phyloP scores from a whole-genome alignment of 2,888 invertebrate genomes.

The Sinopyrophorus schimmeli region DNA sequence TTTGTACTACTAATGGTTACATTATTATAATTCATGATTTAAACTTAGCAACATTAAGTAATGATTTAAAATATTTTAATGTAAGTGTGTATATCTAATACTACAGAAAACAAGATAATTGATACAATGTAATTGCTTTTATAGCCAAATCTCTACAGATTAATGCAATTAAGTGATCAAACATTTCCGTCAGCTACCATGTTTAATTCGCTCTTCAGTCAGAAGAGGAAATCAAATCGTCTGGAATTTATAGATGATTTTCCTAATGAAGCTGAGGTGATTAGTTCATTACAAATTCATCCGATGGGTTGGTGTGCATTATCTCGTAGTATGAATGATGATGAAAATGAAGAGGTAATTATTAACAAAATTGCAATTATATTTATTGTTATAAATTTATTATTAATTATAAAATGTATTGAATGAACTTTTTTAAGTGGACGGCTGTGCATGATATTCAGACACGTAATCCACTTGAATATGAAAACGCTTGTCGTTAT shows the following conservation, averaged over 20 bases:
- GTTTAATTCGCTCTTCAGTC: constrained; percentile 81
- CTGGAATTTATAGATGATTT: constrained; percentile 92
- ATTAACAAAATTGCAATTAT: neutral
- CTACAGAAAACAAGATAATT: neutral
- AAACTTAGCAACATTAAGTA: constrained; percentile 75
- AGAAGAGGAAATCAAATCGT: constrained; percentile 74
- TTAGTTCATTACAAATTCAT: constrained; percentile 85
- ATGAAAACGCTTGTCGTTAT: constrained; percentile 49
- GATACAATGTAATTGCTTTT: constrained; percentile 42
- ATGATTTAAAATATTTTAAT: constrained; percentile 83
- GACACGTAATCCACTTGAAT: constrained; percentile 59
- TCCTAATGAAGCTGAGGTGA: constrained; percentile 89
- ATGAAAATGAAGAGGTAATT: constrained; percentile 81
- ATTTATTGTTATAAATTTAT: neutral
- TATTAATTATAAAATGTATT: neutral
- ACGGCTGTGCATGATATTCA: constrained; percentile 94
- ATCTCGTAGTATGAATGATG: constrained; percentile 83
- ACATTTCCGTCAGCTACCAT: constrained; percentile 78
- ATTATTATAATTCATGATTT: constrained; percentile 88
- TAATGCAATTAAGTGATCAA: constrained; percentile 86
- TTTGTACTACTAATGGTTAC: constrained; percentile 89
- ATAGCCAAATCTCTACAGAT: constrained; percentile 84
- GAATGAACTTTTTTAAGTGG: constrained; percentile 73
- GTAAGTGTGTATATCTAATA: constrained; percentile 55
- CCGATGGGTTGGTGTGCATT: constrained; percentile 89